Base-by-base conservation (phyloP, 2,113 vertebrate species). In the Clarias batrachus region DNA sequence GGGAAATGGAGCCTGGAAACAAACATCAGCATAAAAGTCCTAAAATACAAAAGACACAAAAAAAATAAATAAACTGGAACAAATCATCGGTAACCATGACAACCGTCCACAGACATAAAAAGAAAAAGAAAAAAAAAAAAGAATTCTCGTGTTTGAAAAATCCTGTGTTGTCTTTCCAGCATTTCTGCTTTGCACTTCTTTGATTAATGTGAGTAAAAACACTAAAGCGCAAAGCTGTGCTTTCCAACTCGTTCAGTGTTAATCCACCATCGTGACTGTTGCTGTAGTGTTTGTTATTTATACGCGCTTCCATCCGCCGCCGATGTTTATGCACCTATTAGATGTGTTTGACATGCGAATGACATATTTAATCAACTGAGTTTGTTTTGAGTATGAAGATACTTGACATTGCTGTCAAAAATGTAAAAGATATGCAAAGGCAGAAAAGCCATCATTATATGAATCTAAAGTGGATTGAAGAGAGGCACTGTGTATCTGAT, bases 401-500 rank as follows among this genome's bases (percentile, higher is more conserved):
- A 59, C 56, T 33, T 30, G 27, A 59, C 30, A 54, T 19, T 60
- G 56, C 27, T 80, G 73, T 27, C 8, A 80, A 80, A 59, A 33
- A 80, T 60, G 21, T 2, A 27, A 80, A 33, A 60, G 17, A 59
- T 23, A 30, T 19, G n/a, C 16, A 33, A 59, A 59, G 27, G 16
- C 54, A 30, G n/a, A 19, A 27, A 59, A 57, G 14, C 27, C 54
- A 30, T 79, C 54, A 56, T n/a, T 27, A 23, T 33, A 12, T 5
- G 9, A 60, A 60, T 59, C 23, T 76, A 12, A 14, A 76, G 73
- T 25, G 73, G 23, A 48, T 4, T 73, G 59, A 82, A 62, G n/a
- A 70, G 25, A 19, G 19, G 70, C 37, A 33, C 52, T n/a, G 63
- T 81, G 60, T 80, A 89, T 84, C 37, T 89, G 62, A 82, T 59